A percentile compares a stretch with the other conserved stretches of the same genome.
phyloP scores from a whole-genome alignment of 2,888 invertebrate species.

The Tenodera sinensis region DNA sequence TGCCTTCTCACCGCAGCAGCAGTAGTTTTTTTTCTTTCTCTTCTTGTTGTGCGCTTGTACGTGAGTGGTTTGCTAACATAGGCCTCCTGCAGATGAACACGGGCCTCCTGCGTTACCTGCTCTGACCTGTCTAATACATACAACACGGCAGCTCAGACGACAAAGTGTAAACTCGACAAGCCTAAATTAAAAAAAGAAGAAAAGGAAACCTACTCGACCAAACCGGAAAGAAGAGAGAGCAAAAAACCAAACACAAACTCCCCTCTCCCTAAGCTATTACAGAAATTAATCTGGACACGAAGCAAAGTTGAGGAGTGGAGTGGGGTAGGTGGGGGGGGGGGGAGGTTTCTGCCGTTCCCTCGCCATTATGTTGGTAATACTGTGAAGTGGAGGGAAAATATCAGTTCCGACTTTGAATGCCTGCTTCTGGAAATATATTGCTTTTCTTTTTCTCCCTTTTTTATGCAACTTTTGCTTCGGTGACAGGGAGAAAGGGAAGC shows the following conservation, averaged over 20 bases:
- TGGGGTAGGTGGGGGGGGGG: no score
- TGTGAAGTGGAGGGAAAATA: not conserved
- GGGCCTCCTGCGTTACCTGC: not conserved
- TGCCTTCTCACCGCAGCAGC: constrained; percentile 15
- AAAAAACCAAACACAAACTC: not conserved
- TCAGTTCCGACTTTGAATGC: constrained; percentile 2
- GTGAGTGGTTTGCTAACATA: constrained; percentile 24
- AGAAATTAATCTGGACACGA: constrained; percentile 1
- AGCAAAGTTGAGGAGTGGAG: not conserved
- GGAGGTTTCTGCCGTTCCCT: not conserved
- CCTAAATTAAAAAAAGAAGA: not conserved
- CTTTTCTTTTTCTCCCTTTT: not conserved
- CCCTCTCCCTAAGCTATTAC: not conserved
- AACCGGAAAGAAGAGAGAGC: not conserved
- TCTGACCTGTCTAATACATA: not conserved
- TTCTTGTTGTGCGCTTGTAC: not conserved
- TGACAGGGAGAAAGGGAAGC: not conserved
- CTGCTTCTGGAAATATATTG: not conserved
- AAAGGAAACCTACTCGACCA: not conserved
- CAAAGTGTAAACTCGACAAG: constrained; percentile 10
- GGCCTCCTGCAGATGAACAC: constrained; percentile 16
- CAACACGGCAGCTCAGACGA: not conserved
- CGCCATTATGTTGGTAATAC: not conserved
- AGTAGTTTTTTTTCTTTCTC: constrained; percentile 23
- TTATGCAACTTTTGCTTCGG: not conserved